Percentiles rank a stretch among this genome's conserved stretches.
These are phyloP conservation scores for Cerastis rubricosa DNA, from an alignment of 2,888 invertebrate species.

Conservation along the genomic window DNA sequence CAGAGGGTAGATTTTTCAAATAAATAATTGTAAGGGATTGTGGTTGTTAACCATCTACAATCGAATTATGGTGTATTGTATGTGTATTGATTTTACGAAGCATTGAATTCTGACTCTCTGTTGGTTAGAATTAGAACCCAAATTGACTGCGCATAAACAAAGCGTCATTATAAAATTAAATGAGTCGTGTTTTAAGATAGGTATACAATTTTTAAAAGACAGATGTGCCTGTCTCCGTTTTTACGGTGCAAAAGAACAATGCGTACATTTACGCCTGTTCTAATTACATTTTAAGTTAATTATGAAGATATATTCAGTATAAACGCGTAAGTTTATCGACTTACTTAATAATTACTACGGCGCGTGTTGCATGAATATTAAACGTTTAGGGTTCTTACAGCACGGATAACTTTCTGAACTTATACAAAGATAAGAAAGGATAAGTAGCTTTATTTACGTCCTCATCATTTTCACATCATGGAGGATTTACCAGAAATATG, in stretches of 20 bases:
- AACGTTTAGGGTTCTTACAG: constrained; percentile 37
- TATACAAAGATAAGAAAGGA: constrained; percentile 40
- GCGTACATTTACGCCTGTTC: constrained; percentile 21
- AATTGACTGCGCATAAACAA: constrained; percentile 11
- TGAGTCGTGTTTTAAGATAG: background rate
- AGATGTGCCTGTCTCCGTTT: background rate
- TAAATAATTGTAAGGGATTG: constrained; percentile 85
- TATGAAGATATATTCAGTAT: constrained; percentile 47
- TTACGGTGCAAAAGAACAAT: constrained; percentile 43
- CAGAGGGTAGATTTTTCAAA: constrained; percentile 84
- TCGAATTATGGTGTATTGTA: constrained; percentile 79
- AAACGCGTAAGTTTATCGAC: constrained; percentile 55
- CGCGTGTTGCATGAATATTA: constrained; percentile 60
- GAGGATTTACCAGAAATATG: background rate
- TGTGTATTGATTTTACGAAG: constrained; percentile 73
- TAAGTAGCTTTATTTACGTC: constrained; percentile 23
- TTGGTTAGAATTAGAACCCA: constrained; percentile 1
- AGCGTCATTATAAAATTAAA: constrained; percentile 22
- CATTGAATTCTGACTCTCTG: constrained; percentile 43
- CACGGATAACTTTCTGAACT: constrained; percentile 39
- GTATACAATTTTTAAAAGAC: background rate
- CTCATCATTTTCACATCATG: constrained; percentile 37
- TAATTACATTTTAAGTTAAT: constrained; percentile 55
- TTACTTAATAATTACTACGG: constrained; percentile 58
- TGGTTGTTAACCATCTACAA: constrained; percentile 83